Evolutionary conservation across 2,113 vertebrate genomes (phyloP).

Genomic region (Tychaedon coryphoeus): DNA sequence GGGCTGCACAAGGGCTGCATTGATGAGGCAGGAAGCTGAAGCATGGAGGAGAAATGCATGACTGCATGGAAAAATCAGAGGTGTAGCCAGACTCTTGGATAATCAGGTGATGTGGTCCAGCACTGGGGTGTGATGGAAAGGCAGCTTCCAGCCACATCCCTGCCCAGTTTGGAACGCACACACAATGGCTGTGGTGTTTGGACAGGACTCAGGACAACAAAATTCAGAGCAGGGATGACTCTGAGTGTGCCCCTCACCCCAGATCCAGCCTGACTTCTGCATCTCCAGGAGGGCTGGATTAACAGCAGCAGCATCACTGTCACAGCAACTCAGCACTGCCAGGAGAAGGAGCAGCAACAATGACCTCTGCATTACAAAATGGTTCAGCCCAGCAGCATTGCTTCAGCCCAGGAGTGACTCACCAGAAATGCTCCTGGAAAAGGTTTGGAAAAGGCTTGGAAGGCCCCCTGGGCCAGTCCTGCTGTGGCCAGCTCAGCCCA

Average conservation of each 20-base stretch:
- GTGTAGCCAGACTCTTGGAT: neutral
- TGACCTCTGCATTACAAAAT: neutral
- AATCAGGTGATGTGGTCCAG: neutral
- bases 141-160: neutral
- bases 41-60: neutral
- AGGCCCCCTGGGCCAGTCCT: neutral
- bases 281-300: neutral
- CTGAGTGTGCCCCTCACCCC: neutral
- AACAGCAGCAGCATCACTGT: constrained; percentile 11
- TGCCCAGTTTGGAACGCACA: neutral
- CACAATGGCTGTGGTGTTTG: neutral
- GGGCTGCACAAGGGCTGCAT: neutral
- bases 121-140: neutral
- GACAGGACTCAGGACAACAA: neutral
- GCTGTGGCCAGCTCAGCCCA: neutral
- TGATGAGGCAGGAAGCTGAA: constrained; percentile 16
- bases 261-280: neutral
- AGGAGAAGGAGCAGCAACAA: neutral
- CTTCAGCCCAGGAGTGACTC: constrained; percentile 8
- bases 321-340: neutral
- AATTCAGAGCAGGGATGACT: neutral
- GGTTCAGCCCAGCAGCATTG: neutral
- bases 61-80: neutral
- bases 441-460: neutral
- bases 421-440: neutral